A percentile compares a stretch with the other conserved stretches of the same genome.
Conservation (phyloP, 2,797 vertebrate genomes). For the Ceyx erithaca region DNA sequence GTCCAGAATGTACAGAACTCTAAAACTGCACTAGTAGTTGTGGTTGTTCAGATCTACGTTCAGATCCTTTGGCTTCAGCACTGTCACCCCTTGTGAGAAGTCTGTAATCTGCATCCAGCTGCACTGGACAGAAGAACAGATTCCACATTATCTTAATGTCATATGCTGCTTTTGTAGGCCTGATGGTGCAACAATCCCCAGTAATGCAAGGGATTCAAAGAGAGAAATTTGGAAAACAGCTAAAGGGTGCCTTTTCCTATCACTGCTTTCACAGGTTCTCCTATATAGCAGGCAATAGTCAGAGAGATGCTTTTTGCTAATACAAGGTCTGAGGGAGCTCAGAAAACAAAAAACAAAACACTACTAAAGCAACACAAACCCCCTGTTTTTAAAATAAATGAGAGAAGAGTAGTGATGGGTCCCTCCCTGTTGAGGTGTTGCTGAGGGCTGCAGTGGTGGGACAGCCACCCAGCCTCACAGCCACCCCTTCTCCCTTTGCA, state of each 20-base stretch:
- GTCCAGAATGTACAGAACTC: background rate
- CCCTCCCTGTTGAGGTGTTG: fast-evolving
- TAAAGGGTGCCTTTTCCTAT: background rate
- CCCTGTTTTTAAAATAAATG: background rate
- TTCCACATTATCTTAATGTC: background rate
- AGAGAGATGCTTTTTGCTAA: background rate
- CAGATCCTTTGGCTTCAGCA: background rate
- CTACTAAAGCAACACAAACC: too few relatives aligned
- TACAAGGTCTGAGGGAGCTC: background rate
- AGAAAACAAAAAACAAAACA: background rate
- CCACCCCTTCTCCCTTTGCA: conserved; percentile 35
- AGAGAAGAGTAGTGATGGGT: fast-evolving
- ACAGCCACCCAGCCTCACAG: background rate
- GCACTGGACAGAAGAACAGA: background rate
- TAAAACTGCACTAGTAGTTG: background rate
- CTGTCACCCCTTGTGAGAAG: background rate
- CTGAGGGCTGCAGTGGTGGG: background rate
- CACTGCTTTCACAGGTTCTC: background rate
- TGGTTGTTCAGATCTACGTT: background rate
- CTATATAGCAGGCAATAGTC: background rate
- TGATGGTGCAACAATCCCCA: background rate
- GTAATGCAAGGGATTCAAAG: background rate
- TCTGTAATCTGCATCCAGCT: background rate
- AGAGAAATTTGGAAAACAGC: background rate
- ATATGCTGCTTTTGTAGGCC: background rate